Evolutionary conservation across 2,888 invertebrate species (phyloP), one percentile per base, ranked within the genome.

Genomic region (Heliconius erato): DNA sequence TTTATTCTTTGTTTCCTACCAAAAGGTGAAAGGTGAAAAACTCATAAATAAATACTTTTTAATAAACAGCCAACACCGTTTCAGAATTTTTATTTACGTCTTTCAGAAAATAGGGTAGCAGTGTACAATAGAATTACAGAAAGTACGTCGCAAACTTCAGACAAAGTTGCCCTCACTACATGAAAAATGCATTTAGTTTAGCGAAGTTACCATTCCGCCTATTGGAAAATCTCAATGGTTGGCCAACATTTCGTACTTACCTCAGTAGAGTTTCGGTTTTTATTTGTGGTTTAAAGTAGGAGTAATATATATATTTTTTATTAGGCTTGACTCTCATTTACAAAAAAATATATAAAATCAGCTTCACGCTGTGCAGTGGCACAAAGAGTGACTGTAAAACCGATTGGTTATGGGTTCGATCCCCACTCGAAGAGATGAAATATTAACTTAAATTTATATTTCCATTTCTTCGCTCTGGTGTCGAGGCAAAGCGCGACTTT

Each of bases 111-210:
- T 65, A 79, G 35, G 76, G 63, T 65, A 80, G 84, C 89, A 88
- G 90, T 90, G 90, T 89, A 89, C 87, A 76, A 49, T 74, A 85
- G 87, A 85, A 81, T 79, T 49, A 78, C 67, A 68, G 84, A 86
- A 86, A 89, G 89, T 88, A 88, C 86, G 88, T 88, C 86, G 83
- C 86, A 89, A 90, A 91, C 91, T 91, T 87, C 89, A 85, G 87
- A 85, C 86, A 87, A 93, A 94, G 92, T 94, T 94, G 88, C 89
- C 88, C 89, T 90, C 90, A 88, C 92, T 90, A 94, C 95, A 95
- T 94, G 94, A 95, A 95, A 95, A 94, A 95, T 95, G 95, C 95
- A 95, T 94, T 94, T 91, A 92, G 91, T 93, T 89, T 87, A 87
- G 88, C 90, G 85, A 88, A 89, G 89, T 89, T 84, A 82, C 84